Base-by-base conservation (phyloP, 2,113 vertebrate species). In the Otis tarda region DNA sequence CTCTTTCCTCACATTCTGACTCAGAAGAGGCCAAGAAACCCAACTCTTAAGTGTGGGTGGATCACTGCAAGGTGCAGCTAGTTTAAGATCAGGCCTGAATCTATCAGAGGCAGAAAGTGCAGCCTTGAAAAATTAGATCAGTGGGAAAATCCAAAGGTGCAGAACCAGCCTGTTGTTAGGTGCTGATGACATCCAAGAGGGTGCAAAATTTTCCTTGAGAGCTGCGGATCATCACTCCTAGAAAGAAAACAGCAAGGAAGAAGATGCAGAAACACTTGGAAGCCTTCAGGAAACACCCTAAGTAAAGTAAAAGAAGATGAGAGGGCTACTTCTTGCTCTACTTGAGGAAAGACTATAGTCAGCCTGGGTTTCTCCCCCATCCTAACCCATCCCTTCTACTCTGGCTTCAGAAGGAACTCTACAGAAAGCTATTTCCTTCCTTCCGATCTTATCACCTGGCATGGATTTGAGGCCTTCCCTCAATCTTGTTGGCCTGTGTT, bases 31-130 rank as follows among this genome's bases (percentile, higher is more conserved):
- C 47, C 23, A 67, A 43, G 59, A 90, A 89, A 53, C 43, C 33
- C 33, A 80, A n/a, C 30, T 8, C 37, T 56, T 74, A 80, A 37
- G 31, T 63, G 39, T 71, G 50, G 49, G 41, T 84, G n/a, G 45
- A 77, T 81, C 76, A 70, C 65, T 78, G 22, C 55, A 89, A 88
- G 73, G 55, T 88, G 24, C 10, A 53, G 18, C 56, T 67, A 90
- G 55, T 88, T 95, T 63, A 86, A 94, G 47, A 85, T 63, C 68
- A 83, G 49, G 35, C n/a, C 41, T 85, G 68, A 93, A 91, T 43
- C 21, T 47, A 35, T 52, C 21, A 77, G 64, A 82, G 31, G 14
- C 77, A 17, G 47, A 70, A 88, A 84, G 53, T 27, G 20, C 22
- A 90, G 15, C 41, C 56, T 69, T 77, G 64, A 90, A 83, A 91